These are phyloP conservation scores for Aleiodes alternator DNA, from an alignment of 2,888 invertebrate genomes.

Conservation along the genomic window DNA sequence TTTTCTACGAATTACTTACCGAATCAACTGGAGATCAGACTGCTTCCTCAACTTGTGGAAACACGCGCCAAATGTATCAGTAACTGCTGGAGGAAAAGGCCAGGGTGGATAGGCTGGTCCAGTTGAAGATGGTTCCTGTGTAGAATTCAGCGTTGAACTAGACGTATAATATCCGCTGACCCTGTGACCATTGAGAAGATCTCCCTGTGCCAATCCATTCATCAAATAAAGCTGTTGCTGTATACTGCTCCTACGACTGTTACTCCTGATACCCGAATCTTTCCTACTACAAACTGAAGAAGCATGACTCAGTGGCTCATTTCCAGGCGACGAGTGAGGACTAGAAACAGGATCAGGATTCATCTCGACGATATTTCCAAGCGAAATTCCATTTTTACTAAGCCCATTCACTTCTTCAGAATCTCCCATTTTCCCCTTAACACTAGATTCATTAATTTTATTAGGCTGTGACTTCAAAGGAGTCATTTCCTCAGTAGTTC, in stretches of 20 bases:
- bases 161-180: slow-evolving; percentile 94
- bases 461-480: slow-evolving; percentile 62
- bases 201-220: slow-evolving; percentile 80
- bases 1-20: slow-evolving; percentile 59
- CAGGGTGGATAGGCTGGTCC: slow-evolving; percentile 72
- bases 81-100: slow-evolving; percentile 76
- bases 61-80: slow-evolving; percentile 84
- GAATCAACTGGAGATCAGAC: slow-evolving; percentile 91
- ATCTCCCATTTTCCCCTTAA: slow-evolving; percentile 36
- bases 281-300: slow-evolving; percentile 89
- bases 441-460: slow-evolving; percentile 23
- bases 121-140: slow-evolving; percentile 72
- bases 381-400: slow-evolving; percentile 58
- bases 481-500: slow-evolving; percentile 72
- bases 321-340: slow-evolving; percentile 68
- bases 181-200: slow-evolving; percentile 84
- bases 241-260: slow-evolving; percentile 89
- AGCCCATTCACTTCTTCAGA: slow-evolving; percentile 61
- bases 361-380: slow-evolving; percentile 69
- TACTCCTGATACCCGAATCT: slow-evolving; percentile 91
- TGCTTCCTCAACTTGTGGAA: slow-evolving; percentile 90
- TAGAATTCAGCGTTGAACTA: slow-evolving; percentile 81
- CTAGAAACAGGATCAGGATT: slow-evolving; percentile 73
- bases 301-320: slow-evolving; percentile 81
- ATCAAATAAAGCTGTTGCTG: slow-evolving; percentile 85